Base-by-base conservation (phyloP, 2,888 invertebrate genomes). In the Hesperia comma region DNA sequence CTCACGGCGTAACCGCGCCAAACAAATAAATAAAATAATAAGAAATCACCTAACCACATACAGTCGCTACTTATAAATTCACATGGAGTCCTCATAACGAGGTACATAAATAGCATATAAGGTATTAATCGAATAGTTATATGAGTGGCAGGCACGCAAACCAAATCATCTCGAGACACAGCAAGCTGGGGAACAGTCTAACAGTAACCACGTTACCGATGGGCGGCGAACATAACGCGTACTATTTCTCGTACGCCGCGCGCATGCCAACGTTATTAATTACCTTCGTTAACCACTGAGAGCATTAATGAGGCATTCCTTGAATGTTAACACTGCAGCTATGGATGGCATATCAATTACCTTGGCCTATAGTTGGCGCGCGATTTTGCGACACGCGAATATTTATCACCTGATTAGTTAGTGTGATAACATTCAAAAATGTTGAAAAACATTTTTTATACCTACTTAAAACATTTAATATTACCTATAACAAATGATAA, bases 201-300 rank as follows among this genome's bases (percentile, higher is more conserved):
- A 69, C 68, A 41, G 73, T 83, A 84, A 81, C 75, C 69, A 74
- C 68, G 78, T 84, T 82, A 83, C 73, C 58, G 70, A 74, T 75
- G 78, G 74, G 72, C 68, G 78, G 74, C 68, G 69, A 72, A 77
- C 77, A 77, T 79, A 76, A 77, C 75, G 74, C 74, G 76, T 75
- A 78, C 70, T 73, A 75, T 82, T 80, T 79, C 77, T 76, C 76
- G 77, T 74, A 79, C 76, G 78, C 72, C 74, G 76, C 78, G 72
- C 76, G 81, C 81, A 81, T 83, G 77, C 75, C 76, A 78, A 77
- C 73, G 70, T 81, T 80, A 84, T 83, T 81, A 80, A 84, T 83
- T 83, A 79, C 70, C 78, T 80, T 75, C 70, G 74, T 76, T 79
- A 79, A 72, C 75, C 74, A 75, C 72, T 75, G 76, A 77, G 72